A percentile compares a stretch with the other conserved stretches of the same genome.
Evolutionary conservation across 2,797 vertebrate genomes (phyloP).

Genomic region (Threskiornis aethiopicus): DNA sequence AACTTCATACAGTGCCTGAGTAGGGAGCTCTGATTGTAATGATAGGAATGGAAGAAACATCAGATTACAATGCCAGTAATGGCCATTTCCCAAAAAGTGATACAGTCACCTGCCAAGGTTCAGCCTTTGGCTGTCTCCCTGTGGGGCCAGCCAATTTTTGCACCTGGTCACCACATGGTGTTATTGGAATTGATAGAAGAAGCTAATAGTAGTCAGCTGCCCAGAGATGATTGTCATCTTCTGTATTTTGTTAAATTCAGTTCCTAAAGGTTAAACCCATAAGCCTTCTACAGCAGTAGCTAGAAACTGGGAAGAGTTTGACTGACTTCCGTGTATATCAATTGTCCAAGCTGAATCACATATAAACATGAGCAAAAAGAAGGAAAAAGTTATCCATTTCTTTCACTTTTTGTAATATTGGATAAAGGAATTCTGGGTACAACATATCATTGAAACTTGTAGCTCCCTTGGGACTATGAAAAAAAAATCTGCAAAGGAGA

Average conservation of each 20-base stretch:
- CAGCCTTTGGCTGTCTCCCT: background rate
- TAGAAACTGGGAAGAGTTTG: background rate
- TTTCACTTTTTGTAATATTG: background rate
- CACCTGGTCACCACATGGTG: background rate
- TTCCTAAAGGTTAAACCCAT: background rate
- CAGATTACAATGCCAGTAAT: background rate
- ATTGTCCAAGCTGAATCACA: background rate
- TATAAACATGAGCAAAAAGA: background rate
- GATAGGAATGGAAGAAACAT: background rate
- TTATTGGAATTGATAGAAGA: background rate
- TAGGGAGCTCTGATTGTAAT: background rate
- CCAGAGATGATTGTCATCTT: background rate
- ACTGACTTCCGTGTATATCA: background rate
- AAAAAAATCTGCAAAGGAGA: background rate
- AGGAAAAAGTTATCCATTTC: rapidly evolving
- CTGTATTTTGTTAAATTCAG: background rate
- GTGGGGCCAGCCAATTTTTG: background rate
- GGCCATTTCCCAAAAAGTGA: background rate
- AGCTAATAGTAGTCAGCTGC: background rate
- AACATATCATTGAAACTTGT: background rate
- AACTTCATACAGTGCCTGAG: background rate
- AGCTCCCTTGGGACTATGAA: background rate
- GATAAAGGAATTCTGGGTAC: background rate
- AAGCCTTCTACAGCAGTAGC: background rate
- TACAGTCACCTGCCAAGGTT: background rate